Evolutionary conservation across 2,797 vertebrate species (phyloP).

Genomic region (Vireo griseus): DNA sequence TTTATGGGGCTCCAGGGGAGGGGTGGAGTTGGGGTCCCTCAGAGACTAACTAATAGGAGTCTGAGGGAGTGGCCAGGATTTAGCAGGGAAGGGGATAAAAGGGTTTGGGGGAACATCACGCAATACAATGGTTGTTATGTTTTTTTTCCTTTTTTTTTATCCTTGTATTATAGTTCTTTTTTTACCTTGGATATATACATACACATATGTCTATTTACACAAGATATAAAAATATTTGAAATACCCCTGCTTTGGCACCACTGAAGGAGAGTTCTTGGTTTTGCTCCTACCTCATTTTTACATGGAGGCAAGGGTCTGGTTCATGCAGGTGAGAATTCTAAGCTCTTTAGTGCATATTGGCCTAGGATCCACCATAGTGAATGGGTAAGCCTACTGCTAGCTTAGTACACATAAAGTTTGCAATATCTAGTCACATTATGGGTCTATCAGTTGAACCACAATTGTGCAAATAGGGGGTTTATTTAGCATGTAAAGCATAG

Average conservation of each 20-base stretch:
- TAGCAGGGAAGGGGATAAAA: too few relatives aligned
- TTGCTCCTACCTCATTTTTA: not conserved
- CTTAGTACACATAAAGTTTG: not conserved
- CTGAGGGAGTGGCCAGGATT: too few relatives aligned
- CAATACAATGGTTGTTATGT: accelerated
- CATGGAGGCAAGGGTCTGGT: not conserved
- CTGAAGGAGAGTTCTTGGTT: not conserved
- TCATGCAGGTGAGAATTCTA: not conserved
- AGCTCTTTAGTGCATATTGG: not conserved
- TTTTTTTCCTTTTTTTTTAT: not conserved
- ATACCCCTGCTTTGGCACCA: not conserved
- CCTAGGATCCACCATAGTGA: not conserved
- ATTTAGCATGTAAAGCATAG: not conserved
- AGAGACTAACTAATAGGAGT: too few relatives aligned
- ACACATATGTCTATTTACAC: not conserved
- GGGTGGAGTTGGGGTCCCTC: too few relatives aligned
- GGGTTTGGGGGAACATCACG: too few relatives aligned
- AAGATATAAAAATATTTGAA: not conserved
- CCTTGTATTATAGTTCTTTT: not conserved
- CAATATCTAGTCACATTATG: not conserved
- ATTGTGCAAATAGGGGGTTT: not conserved
- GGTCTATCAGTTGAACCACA: not conserved
- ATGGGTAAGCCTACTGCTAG: not conserved
- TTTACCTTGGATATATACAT: not conserved
- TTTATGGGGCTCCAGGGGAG: too few relatives aligned